Conservation (phyloP, 2,888 invertebrate species). For the Seira ritae region DNA sequence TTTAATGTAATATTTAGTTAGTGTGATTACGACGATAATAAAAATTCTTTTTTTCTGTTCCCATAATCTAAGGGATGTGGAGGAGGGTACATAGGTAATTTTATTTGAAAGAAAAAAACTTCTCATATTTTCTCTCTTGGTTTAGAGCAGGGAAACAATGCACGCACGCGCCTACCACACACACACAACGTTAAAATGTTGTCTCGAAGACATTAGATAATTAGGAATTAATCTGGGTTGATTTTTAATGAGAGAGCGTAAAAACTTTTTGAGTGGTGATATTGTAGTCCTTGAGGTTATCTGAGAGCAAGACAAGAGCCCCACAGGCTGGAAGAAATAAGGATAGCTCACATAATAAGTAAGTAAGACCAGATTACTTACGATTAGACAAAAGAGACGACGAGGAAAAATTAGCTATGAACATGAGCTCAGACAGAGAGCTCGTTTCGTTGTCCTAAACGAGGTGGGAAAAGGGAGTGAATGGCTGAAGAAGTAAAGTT, state of each 20-base stretch:
- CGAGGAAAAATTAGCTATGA: neutral
- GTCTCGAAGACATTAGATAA: neutral
- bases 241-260: neutral
- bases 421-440: neutral
- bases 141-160: neutral
- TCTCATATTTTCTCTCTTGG: neutral
- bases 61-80: constrained; percentile 16
- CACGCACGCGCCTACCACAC: constrained; percentile 8
- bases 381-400: constrained; percentile 8
- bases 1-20: constrained; percentile 16
- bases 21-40: constrained; percentile 18
- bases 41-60: constrained; percentile 28
- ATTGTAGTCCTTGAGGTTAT: neutral
- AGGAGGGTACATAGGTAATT: neutral
- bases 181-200: neutral
- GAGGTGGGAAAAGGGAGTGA: constrained; percentile 22
- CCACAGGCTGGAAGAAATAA: constrained; percentile 1
- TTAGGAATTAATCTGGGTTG: constrained; percentile 1
- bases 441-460: neutral
- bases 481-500: neutral
- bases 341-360: neutral
- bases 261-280: neutral
- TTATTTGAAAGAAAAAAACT: neutral
- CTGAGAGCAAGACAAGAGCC: neutral
- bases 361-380: neutral